Conservation (phyloP, 2,113 vertebrate species). For the Gorilla gorilla region DNA sequence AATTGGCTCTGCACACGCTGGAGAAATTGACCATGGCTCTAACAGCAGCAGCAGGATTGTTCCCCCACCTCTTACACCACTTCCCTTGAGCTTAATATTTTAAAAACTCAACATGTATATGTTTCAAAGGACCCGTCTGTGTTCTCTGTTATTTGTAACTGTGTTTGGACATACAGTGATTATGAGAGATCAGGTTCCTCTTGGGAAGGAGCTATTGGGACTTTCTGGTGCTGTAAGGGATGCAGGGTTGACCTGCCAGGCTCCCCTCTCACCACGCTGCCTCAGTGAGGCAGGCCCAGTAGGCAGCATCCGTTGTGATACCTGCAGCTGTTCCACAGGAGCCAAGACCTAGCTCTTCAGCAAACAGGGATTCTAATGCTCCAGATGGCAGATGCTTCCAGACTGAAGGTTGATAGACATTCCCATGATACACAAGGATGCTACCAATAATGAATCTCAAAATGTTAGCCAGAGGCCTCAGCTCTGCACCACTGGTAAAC, state of each 20-base stretch:
- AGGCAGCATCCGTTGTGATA: background rate
- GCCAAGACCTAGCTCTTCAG: background rate
- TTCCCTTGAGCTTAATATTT: background rate
- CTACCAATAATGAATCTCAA: conserved; percentile 36
- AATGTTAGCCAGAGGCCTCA: background rate
- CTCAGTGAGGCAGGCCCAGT: background rate
- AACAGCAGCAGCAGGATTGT: background rate
- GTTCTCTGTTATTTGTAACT: background rate
- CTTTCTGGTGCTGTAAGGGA: background rate
- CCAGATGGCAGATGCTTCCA: background rate
- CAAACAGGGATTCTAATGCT: background rate
- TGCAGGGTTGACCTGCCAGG: rapidly evolving
- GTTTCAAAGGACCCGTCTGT: background rate
- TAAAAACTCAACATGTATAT: background rate
- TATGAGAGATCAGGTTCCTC: background rate
- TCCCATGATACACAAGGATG: background rate
- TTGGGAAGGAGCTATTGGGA: background rate
- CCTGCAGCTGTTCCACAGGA: background rate
- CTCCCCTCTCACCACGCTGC: background rate
- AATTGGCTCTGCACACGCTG: background rate
- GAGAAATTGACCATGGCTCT: background rate
- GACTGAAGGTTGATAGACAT: background rate
- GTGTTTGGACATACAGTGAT: background rate
- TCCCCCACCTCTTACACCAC: background rate
- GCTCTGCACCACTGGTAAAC: background rate